Evolutionary conservation across 2,888 invertebrate genomes (phyloP), one percentile per base, ranked within the genome.

Genomic region (Tetheella fluctuosa): DNA sequence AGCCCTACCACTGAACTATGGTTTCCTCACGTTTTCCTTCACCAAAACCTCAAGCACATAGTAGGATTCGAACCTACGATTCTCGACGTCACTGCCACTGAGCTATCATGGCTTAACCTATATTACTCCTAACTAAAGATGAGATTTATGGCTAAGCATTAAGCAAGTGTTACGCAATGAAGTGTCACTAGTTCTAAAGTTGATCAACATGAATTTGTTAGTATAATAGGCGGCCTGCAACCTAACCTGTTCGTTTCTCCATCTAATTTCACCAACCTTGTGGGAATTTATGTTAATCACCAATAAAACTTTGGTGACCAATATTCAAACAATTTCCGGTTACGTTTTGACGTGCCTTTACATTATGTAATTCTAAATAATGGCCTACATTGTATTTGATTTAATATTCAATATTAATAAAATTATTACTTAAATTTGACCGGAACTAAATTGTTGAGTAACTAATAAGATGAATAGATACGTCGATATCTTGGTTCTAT

Each of bases 221-320:
- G 71, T 81, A 72, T 80, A 81, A 79, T 79, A 61, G 54, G 59
- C 74, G 70, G 55, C 55, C 55, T 59, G 70, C 67, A 71, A 74
- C 64, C 61, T 60, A 20, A 55, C 34, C 55, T 37, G 34, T 55
- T 55, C 15, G 75, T 83, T 79, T 81, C 80, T 74, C 76, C 74
- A 79, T 75, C 68, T 62, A 76, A 79, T 85, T 86, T 87, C 84
- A 82, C 82, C 70, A 65, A 68, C 70, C 63, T 72, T 64, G 60
- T 80, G 75, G 74, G 79, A 83, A 85, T 85, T 77, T 77, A 69
- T 81, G 82, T 63, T 79, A 78, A 83, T 84, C 28, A 23, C 15
- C 42, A 62, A 57, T 61, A 63, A 48, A 48, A 48, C 15, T 10
- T 34, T n/a, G 17, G 59, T 58, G 61, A 64, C 63, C 30, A 59